phyloP scores from a whole-genome alignment of 2,888 invertebrate species.

The Drosophila ezoana region DNA sequence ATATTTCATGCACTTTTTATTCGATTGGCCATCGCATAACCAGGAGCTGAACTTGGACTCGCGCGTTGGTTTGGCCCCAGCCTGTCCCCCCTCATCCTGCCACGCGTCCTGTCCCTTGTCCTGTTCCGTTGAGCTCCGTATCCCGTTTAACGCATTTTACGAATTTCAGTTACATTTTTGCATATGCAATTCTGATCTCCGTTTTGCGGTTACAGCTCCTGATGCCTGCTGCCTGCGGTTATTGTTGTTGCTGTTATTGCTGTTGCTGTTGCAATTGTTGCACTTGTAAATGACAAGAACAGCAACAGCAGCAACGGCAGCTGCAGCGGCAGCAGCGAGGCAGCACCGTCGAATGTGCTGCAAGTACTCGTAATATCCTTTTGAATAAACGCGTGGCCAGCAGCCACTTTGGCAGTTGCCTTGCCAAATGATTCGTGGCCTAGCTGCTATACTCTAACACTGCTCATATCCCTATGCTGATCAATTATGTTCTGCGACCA shows the following conservation, averaged over 20 bases:
- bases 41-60: slow-evolving; percentile 32
- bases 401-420: slow-evolving; percentile 45
- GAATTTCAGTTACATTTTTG: slow-evolving; percentile 74
- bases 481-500: neutral
- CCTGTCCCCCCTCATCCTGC: neutral
- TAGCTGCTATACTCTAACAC: slow-evolving; percentile 2
- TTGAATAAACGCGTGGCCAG: slow-evolving; percentile 61
- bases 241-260: slow-evolving; percentile 12
- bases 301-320: slow-evolving; percentile 25
- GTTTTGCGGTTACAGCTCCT: slow-evolving; percentile 67
- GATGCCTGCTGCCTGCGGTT: slow-evolving; percentile 43
- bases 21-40: slow-evolving; percentile 63
- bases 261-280: slow-evolving; percentile 40
- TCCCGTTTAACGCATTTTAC: slow-evolving; percentile 46
- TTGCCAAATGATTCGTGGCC: slow-evolving; percentile 43
- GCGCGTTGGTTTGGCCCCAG: neutral
- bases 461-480: too few relatives aligned
- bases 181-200: slow-evolving; percentile 74
- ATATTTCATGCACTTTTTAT: slow-evolving; percentile 71
- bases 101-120: too few relatives aligned
- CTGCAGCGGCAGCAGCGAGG: slow-evolving; percentile 5
- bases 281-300: slow-evolving; percentile 69
- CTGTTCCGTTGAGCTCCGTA: neutral
- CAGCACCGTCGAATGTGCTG: slow-evolving; percentile 41
- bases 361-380: slow-evolving; percentile 60